phyloP scores from a whole-genome alignment of 92 coral and sea anemone genomes.

The Epizoanthus fatuus region DNA sequence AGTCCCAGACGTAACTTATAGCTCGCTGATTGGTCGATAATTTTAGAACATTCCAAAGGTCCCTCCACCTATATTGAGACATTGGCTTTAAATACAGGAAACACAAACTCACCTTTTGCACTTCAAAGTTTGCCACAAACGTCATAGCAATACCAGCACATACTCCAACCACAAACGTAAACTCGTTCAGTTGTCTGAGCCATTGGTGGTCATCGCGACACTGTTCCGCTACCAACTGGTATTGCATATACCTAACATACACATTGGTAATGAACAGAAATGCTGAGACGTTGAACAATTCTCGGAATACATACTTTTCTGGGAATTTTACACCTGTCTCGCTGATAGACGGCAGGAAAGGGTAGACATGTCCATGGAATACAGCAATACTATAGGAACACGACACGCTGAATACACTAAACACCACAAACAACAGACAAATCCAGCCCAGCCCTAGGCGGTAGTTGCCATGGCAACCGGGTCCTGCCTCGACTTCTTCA shows the following conservation, averaged over 20 bases:
- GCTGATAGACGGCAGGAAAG: conserved; percentile 87
- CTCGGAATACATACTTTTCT: conserved; percentile 85
- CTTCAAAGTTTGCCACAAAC: conserved; percentile 87
- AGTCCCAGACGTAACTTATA: too few species aligned
- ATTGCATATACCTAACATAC: conserved; percentile 88
- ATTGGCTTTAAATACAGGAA: neutral
- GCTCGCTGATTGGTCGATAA: too few species aligned
- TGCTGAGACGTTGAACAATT: conserved; percentile 76
- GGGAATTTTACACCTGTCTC: conserved; percentile 88
- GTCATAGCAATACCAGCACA: conserved; percentile 86
- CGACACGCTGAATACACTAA: conserved; percentile 64
- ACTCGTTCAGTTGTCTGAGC: conserved; percentile 71
- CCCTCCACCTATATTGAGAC: too few species aligned
- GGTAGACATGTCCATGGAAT: conserved; percentile 80
- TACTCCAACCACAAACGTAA: conserved; percentile 80
- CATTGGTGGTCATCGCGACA: conserved; percentile 73
- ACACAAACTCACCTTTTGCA: conserved; percentile 69
- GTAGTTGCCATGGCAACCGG: conserved; percentile 25
- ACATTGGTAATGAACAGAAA: conserved; percentile 81
- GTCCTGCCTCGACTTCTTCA: conserved; percentile 2
- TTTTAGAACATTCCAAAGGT: neutral
- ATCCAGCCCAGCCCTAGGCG: conserved; percentile 84
- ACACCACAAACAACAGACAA: conserved; percentile 72
- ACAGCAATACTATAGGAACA: conserved; percentile 80
- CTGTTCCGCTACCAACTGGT: conserved; percentile 79